phyloP scores from a whole-genome alignment of 37 sponge, comb jelly and placozoan species.

The Petrosia ficiformis region DNA sequence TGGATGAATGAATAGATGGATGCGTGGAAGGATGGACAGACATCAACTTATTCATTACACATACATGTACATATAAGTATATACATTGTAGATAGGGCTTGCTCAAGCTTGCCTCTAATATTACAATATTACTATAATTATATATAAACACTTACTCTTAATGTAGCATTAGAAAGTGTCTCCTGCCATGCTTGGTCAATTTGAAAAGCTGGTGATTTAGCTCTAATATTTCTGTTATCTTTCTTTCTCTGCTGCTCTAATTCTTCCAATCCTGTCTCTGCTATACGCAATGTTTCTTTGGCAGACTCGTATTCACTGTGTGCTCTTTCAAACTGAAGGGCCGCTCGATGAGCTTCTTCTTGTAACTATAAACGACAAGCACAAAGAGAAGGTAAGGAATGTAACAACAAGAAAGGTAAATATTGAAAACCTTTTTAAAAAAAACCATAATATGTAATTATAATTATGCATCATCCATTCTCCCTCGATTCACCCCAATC shows the following conservation, averaged over 20 bases:
- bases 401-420: not conserved
- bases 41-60: too few relatives aligned
- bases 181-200: constrained; percentile 56
- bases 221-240: not conserved
- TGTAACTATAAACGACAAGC: constrained; percentile 14
- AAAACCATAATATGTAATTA: not conserved
- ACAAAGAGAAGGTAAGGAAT: too few relatives aligned
- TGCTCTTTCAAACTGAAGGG: constrained; percentile 35
- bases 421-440: not conserved
- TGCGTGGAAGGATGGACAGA: too few relatives aligned
- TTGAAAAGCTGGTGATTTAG: constrained; percentile 7
- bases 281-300: constrained; percentile 50
- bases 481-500: too few relatives aligned
- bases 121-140: too few relatives aligned
- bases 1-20: too few relatives aligned
- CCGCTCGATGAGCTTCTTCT: constrained; percentile 34
- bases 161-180: constrained; percentile 61
- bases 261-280: constrained; percentile 18
- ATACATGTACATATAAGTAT: too few relatives aligned
- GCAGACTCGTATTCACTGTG: constrained; percentile 42
- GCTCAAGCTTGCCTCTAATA: too few relatives aligned
- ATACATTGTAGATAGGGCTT: too few relatives aligned
- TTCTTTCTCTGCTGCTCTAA: not conserved
- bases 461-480: too few relatives aligned
- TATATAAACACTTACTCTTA: constrained; percentile 29